A percentile compares a stretch with the other conserved stretches of the same genome.
These are phyloP conservation scores for Platanista minor DNA, from an alignment of 2,113 vertebrate species.

Conservation along the genomic window DNA sequence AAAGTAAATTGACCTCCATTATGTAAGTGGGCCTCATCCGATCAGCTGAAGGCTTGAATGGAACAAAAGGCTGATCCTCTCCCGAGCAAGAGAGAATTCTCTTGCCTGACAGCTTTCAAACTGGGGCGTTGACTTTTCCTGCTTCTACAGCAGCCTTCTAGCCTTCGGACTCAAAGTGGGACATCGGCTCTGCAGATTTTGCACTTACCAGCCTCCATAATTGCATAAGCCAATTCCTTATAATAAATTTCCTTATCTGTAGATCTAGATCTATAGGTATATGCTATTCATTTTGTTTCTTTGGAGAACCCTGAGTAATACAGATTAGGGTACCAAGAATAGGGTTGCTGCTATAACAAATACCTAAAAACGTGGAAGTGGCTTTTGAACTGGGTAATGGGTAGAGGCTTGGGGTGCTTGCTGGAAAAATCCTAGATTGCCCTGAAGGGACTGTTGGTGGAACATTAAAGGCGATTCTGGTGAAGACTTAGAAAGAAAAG, in stretches of 20 bases:
- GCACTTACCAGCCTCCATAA: neutral
- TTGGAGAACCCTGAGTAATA: neutral
- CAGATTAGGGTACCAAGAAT: neutral
- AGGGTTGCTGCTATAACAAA: neutral
- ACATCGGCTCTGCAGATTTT: neutral
- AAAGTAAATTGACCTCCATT: neutral
- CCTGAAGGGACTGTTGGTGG: neutral
- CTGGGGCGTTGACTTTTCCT: neutral
- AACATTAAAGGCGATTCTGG: neutral
- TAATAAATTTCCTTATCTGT: neutral
- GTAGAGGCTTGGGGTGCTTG: neutral
- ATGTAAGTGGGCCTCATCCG: neutral
- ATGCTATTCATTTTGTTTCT: neutral
- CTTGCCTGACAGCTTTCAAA: neutral
- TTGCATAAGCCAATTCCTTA: neutral
- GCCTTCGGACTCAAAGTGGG: neutral
- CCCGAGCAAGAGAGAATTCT: neutral
- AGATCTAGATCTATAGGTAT: neutral
- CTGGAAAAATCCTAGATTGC: neutral
- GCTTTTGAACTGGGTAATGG: neutral
- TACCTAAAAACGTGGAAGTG: neutral
- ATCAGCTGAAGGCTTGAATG: neutral
- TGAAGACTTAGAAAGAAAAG: neutral
- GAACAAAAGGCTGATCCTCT: neutral
- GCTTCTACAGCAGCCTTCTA: neutral